Base-by-base conservation (phyloP, 2,113 vertebrate species). In the Shinisaurus crocodilurus region DNA sequence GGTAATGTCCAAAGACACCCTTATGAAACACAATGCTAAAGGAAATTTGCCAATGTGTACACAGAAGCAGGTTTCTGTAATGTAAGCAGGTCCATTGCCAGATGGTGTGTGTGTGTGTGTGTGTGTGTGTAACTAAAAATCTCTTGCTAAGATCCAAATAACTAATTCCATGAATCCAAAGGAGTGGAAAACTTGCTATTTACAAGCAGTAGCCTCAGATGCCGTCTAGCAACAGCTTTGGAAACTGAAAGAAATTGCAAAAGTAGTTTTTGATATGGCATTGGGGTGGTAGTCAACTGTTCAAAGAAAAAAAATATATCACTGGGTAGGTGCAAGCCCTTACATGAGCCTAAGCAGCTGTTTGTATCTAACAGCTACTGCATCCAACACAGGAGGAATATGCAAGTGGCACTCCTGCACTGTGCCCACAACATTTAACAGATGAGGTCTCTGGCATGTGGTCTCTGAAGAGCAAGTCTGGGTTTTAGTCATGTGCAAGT, bases 391-490 rank as follows among this genome's bases (percentile, higher is more conserved):
- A 67, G 37, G 43, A 76, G 43, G 43, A 15, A 16, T 40, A 40
- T 9, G 34, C 13, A 54, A 40, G 37, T 82, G 15, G 70, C 43
- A 60, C 15, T 43, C 18, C 50, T 82, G 50, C 63, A 72, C 9
- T 32, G 43, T 37, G 40, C 43, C 12, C 15, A 32, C 15, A 77
- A 77, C 5, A 80, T 69, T 69, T 54, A n/a, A 80, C 63, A 90
- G 27, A 23, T 23, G 48, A 57, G 27, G 88, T 86, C 79, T 45
- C 6, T 2, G 32, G 82, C 90, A n/a, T 1, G 3, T 0, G 54
- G 91, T 89, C 82, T 88, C 63, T 67, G 85, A 88, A 85, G 81
- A 77, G 84, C 93, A 92, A 2, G 0, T 65, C 43, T 25, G 90
- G 91, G 85, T 70, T 37, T 88, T 88, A 92, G 85, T 86, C 57